These are phyloP conservation scores for Teleopsis dalmanni DNA, from an alignment of 1,140 invertebrate genomes.

Conservation along the genomic window DNA sequence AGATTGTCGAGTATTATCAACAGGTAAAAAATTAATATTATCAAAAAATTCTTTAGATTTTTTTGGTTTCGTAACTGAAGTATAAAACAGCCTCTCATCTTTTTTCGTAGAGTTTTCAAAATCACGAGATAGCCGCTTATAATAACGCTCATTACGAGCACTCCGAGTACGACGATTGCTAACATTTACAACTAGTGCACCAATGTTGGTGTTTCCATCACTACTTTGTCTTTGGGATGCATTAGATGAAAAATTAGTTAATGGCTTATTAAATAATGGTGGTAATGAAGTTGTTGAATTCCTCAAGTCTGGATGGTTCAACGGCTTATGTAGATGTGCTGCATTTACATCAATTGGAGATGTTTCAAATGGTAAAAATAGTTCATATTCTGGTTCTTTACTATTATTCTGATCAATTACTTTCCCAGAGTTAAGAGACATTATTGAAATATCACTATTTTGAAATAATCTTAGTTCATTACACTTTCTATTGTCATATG, in stretches of 20 bases:
- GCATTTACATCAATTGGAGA: constrained; percentile 49
- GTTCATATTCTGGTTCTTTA: constrained; percentile 44
- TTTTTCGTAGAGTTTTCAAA: too few species aligned
- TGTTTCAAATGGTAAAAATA: constrained; percentile 48
- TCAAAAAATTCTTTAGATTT: too few species aligned
- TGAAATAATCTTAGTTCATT: constrained; percentile 47
- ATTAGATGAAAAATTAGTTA: constrained; percentile 53
- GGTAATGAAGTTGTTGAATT: too few species aligned
- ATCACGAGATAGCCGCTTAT: constrained; percentile 64
- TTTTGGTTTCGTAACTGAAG: too few species aligned
- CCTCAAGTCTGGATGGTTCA: constrained; percentile 61
- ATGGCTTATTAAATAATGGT: too few species aligned
- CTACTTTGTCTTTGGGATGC: constrained; percentile 58
- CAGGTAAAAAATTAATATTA: constrained; percentile 8
- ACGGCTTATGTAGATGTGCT: constrained; percentile 32
- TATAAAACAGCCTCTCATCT: too few species aligned
- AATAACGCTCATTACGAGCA: constrained; percentile 69
- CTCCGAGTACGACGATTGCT: constrained; percentile 51
- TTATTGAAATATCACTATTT: constrained; percentile 35
- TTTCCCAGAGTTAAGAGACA: neutral
- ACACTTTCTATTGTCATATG: constrained; percentile 40
- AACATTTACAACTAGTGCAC: constrained; percentile 45
- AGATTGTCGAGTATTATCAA: constrained; percentile 11
- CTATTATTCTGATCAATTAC: too few species aligned
- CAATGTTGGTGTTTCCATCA: constrained; percentile 57